Percentiles rank a stretch among this genome's conserved stretches.
Evolutionary conservation across 2,888 invertebrate genomes (phyloP).

Genomic region (Scaptomyza caliginosa): DNA sequence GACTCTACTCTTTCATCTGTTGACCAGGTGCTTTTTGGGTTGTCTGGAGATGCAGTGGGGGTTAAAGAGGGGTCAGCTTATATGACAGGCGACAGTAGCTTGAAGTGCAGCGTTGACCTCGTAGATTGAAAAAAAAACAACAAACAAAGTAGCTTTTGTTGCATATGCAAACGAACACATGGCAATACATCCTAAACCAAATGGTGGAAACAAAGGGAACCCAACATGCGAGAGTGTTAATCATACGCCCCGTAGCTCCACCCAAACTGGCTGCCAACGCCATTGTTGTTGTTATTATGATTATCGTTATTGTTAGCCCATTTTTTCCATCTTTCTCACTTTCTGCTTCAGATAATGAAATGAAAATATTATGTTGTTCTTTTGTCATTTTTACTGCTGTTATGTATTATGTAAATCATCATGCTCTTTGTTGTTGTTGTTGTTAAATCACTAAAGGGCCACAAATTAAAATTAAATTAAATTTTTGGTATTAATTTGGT

Average conservation of each 20-base stretch:
- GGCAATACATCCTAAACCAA: neutral
- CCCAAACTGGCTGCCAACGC: neutral
- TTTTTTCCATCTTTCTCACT: neutral
- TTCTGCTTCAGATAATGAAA: conserved; percentile 37
- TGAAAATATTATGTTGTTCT: conserved; percentile 25
- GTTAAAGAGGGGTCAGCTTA: neutral
- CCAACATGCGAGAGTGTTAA: conserved; percentile 26
- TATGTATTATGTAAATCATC: conserved; percentile 25
- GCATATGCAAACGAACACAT: conserved; percentile 8
- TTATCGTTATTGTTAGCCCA: conserved; percentile 30
- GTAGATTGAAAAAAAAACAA: neutral
- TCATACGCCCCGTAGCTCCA: conserved; percentile 1
- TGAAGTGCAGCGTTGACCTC: conserved; percentile 7
- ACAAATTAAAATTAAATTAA: conserved; percentile 53
- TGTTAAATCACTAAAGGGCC: conserved; percentile 40
- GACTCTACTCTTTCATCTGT: conserved; percentile 2
- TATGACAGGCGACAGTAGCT: conserved; percentile 9
- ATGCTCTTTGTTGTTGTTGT: conserved; percentile 3
- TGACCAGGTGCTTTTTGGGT: conserved; percentile 2
- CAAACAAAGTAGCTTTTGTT: conserved; percentile 3
- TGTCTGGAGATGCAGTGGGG: neutral
- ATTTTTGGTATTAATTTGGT: conserved; percentile 45
- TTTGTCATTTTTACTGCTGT: conserved; percentile 16
- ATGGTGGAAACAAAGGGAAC: neutral
- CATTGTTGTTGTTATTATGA: conserved; percentile 20